Evolutionary conservation across 2,888 invertebrate species (phyloP), one percentile per base, ranked within the genome.

Genomic region (Tenthredo notha): DNA sequence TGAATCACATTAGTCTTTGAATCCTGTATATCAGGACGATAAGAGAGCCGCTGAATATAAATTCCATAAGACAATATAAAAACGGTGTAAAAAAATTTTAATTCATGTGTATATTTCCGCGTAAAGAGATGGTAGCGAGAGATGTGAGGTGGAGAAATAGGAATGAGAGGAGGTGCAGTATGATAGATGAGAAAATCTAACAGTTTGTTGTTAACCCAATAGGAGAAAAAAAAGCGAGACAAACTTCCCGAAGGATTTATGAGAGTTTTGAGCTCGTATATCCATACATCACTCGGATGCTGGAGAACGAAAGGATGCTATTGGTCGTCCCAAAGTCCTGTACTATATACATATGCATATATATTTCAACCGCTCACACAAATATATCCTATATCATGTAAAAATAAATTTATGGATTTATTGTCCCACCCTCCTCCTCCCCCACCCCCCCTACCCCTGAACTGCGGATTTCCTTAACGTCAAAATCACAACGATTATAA

Each of bases 171-270:
- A 10, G 21, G 15, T 21, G 75, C 43, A 0, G 80, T 21, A 80
- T 80, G 80, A 80, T 80, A 80, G 80, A 80, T 80, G 80, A 61
- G 80, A 80, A 80, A 80, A 80, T 80, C 80, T 80, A 80, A 80
- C 80, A 80, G 80, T 80, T 80, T 61, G 80, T 80, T 80, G 80
- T 80, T 80, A 80, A 80, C 80, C 80, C 58, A 80, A 80, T 80
- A 80, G 80, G 75, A 77, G 65, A 84, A 61, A 84, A 61, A 84
- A 84, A 84, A 78, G 67, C 58, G 84, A 84, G 77, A 77, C 77
- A 84, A 84, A 84, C 84, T 84, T 84, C 77, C 78, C 77, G 65
- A 18, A 75, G 75, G 84, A 84, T 84, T 84, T 84, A 84, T 84
- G 78, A 77, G 84, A 84, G 84, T 84, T 84, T 84, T 77, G 84